Evolutionary conservation across 2,888 invertebrate genomes (phyloP).

Genomic region (Drepanosiphum platanoidis): DNA sequence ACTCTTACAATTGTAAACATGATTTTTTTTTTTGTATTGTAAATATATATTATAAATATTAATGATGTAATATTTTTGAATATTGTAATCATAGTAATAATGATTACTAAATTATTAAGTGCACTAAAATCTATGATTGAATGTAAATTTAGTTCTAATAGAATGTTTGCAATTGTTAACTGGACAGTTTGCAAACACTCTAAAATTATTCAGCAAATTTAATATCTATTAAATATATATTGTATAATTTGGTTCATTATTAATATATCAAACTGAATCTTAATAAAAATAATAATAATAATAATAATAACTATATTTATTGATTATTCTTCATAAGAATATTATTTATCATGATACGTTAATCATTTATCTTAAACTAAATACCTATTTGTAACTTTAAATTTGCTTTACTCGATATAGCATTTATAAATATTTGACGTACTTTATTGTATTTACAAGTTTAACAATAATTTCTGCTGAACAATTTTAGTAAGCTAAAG

Average conservation of each 20-base stretch:
- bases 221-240: conserved; percentile 14
- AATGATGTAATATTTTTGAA: conserved; percentile 52
- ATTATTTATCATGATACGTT: conserved; percentile 29
- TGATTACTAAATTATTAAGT: conserved; percentile 38
- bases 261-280: conserved; percentile 29
- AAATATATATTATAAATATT: conserved; percentile 52
- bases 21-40: conserved; percentile 57
- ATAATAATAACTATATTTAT: conserved; percentile 28
- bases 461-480: conserved; percentile 50
- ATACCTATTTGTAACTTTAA: conserved; percentile 25
- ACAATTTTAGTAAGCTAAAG: conserved; percentile 54
- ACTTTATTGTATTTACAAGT: conserved; percentile 25
- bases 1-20: conserved; percentile 43
- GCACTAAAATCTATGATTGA: conserved; percentile 34
- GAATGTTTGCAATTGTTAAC: conserved; percentile 51
- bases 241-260: conserved; percentile 24
- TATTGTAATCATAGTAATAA: conserved; percentile 46
- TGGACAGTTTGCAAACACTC: conserved; percentile 47
- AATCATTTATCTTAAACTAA: conserved; percentile 40
- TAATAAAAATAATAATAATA: neutral
- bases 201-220: conserved; percentile 42
- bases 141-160: conserved; percentile 28
- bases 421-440: conserved; percentile 28
- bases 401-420: conserved; percentile 36
- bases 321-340: conserved; percentile 33